These are phyloP conservation scores for Ailuropoda melanoleuca DNA, from an alignment of 2,113 vertebrate genomes.

Conservation along the genomic window DNA sequence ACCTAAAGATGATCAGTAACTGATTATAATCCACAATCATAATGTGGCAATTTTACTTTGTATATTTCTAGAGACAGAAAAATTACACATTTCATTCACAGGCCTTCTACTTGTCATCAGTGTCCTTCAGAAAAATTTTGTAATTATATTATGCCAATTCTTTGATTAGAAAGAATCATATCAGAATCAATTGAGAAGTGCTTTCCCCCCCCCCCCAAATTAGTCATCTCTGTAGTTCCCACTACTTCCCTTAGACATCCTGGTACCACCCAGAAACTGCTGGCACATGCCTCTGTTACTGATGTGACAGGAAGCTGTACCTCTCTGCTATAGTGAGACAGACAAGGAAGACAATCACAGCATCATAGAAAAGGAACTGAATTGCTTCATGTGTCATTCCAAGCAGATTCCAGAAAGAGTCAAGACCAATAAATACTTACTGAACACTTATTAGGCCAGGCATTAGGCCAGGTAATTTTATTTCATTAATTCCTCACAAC, in stretches of 20 bases:
- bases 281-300: background rate
- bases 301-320: background rate
- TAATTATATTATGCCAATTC: background rate
- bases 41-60: background rate
- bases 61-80: background rate
- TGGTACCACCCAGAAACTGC: background rate
- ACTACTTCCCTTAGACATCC: background rate
- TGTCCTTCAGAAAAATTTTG: background rate
- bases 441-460: background rate
- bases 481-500: constrained; percentile 26
- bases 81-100: background rate
- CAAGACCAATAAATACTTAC: background rate
- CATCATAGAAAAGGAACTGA: background rate
- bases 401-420: background rate
- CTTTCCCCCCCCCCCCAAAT: background rate
- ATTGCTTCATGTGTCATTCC: background rate
- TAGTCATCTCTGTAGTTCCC: background rate
- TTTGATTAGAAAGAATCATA: background rate
- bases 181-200: background rate
- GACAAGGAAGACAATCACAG: background rate
- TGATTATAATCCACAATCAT: background rate
- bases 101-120: background rate
- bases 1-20: background rate
- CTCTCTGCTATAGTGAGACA: background rate
- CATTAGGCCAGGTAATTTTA: background rate